phyloP scores from a whole-genome alignment of 2,888 invertebrate species.

The Temnothorax ravouxi region DNA sequence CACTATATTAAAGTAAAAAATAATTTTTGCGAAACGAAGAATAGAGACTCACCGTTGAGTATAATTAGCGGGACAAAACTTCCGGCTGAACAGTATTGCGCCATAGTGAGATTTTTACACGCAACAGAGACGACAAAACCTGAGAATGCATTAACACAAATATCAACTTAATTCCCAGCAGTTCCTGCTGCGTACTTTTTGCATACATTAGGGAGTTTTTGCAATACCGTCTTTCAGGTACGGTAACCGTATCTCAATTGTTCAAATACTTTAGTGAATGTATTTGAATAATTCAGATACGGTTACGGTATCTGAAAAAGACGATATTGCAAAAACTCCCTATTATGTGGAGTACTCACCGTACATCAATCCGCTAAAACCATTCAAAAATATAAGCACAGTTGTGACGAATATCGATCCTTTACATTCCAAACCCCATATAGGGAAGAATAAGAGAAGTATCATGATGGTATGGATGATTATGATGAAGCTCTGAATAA shows the following conservation, averaged over 20 bases:
- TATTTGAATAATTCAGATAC: too few relatives aligned
- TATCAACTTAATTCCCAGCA: conserved; percentile 19
- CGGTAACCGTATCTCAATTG: too few relatives aligned
- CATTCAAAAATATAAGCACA: conserved; percentile 90
- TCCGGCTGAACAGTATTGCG: conserved; percentile 95
- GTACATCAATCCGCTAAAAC: conserved; percentile 94
- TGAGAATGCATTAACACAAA: conserved; percentile 72
- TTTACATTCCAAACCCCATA: conserved; percentile 89
- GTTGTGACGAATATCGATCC: conserved; percentile 90
- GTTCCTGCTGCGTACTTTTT: conserved; percentile 2
- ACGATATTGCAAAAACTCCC: too few relatives aligned
- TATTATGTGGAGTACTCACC: conserved; percentile 86
- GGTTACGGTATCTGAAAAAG: too few relatives aligned
- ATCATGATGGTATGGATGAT: conserved; percentile 90
- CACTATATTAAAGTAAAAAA: neutral
- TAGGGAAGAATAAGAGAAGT: conserved; percentile 89
- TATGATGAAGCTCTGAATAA: conserved; percentile 92
- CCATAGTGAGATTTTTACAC: conserved; percentile 92
- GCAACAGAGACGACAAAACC: conserved; percentile 94
- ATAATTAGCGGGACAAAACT: conserved; percentile 96
- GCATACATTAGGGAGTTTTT: neutral
- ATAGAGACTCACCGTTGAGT: conserved; percentile 90
- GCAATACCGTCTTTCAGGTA: too few relatives aligned
- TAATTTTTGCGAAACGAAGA: neutral
- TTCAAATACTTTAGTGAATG: too few relatives aligned